Conservation (phyloP, 2,113 vertebrate species). For the Chiloscyllium plagiosum region DNA sequence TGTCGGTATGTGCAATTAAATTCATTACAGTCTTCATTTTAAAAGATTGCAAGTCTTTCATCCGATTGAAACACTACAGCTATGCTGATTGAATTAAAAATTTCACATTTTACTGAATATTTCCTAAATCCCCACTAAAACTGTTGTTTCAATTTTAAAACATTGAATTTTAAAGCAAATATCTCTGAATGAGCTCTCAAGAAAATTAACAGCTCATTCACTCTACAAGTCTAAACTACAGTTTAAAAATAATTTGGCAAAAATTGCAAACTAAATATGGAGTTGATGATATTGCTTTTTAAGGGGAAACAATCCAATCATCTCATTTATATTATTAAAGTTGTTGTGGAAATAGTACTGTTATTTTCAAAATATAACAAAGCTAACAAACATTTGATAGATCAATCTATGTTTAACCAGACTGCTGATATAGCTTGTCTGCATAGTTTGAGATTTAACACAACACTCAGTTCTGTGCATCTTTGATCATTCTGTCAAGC, state of each 20-base stretch:
- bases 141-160: neutral
- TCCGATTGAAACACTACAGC: neutral
- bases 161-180: neutral
- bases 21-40: neutral
- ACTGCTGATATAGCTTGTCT: neutral
- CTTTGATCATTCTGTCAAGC: constrained; percentile 27
- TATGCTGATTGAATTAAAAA: neutral
- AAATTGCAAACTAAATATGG: neutral
- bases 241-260: neutral
- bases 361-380: neutral
- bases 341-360: neutral
- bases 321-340: neutral
- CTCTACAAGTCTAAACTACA: neutral
- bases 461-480: neutral
- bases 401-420: neutral
- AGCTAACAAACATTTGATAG: neutral
- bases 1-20: neutral
- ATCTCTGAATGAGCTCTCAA: neutral
- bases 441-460: neutral
- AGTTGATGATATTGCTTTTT: neutral
- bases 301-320: neutral
- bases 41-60: neutral
- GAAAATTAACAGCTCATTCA: neutral
- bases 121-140: neutral
- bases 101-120: neutral